Percentiles rank a stretch among this genome's conserved stretches.
phyloP scores from a whole-genome alignment of 2,888 invertebrate species.

The Clunio marinus region DNA sequence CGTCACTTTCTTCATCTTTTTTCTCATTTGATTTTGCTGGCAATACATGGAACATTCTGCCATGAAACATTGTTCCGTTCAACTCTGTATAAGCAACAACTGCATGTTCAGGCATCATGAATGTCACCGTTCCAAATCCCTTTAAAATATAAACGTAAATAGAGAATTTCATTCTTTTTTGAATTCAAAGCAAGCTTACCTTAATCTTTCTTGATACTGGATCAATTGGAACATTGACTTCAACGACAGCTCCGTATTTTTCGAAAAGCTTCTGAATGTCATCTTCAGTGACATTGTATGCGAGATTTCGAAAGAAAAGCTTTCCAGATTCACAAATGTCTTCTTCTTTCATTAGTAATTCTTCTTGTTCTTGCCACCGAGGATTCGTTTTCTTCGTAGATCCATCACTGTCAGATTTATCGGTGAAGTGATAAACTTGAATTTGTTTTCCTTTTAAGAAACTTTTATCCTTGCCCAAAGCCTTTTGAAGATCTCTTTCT shows the following conservation, averaged over 20 bases:
- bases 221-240: conserved; percentile 87
- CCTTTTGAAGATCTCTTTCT: conserved; percentile 73
- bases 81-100: conserved; percentile 79
- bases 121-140: conserved; percentile 90
- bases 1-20: conserved; percentile 52
- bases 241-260: conserved; percentile 79
- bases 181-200: conserved; percentile 42
- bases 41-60: conserved; percentile 87
- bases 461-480: conserved; percentile 76
- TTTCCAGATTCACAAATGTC: conserved; percentile 84
- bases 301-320: conserved; percentile 86
- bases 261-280: conserved; percentile 79
- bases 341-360: conserved; percentile 66
- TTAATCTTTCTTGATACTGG: conserved; percentile 73
- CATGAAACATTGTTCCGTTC: conserved; percentile 88
- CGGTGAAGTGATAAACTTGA: conserved; percentile 55
- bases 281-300: conserved; percentile 80
- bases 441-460: conserved; percentile 71
- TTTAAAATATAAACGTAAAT: conserved; percentile 14
- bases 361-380: conserved; percentile 62
- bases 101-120: conserved; percentile 92
- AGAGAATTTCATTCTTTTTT: too few species aligned
- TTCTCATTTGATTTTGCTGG: conserved; percentile 71
- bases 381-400: conserved; percentile 45
- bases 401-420: conserved; percentile 46